phyloP scores from a whole-genome alignment of 2,888 invertebrate genomes.

The Agrochola lychnidis region DNA sequence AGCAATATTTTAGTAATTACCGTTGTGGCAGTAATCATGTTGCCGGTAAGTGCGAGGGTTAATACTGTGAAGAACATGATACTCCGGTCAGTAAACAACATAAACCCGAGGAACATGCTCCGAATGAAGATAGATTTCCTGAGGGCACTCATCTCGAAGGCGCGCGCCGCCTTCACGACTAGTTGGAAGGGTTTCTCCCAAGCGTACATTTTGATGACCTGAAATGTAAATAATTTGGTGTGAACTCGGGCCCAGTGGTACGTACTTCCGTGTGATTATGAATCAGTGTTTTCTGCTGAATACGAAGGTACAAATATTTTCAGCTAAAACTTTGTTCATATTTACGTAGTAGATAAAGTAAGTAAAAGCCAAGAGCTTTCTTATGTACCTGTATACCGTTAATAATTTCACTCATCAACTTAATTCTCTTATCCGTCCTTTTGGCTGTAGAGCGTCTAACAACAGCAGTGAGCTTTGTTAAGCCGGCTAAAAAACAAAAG shows the following conservation, averaged over 20 bases:
- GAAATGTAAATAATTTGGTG: slow-evolving; percentile 51
- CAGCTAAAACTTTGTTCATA: not conserved
- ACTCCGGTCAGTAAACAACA: slow-evolving; percentile 93
- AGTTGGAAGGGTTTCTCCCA: slow-evolving; percentile 96
- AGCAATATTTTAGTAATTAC: slow-evolving; percentile 67
- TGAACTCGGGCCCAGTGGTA: not conserved
- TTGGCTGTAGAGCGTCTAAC: slow-evolving; percentile 91
- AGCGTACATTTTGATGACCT: slow-evolving; percentile 98
- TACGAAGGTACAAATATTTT: not conserved
- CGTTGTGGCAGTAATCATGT: slow-evolving; percentile 81
- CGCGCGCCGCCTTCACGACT: slow-evolving; percentile 91
- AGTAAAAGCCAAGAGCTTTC: not conserved
- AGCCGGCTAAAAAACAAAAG: slow-evolving; percentile 72
- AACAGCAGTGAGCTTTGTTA: slow-evolving; percentile 82
- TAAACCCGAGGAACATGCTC: slow-evolving; percentile 92
- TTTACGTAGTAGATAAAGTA: not conserved
- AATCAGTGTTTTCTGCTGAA: not conserved
- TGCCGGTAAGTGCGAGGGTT: slow-evolving; percentile 80
- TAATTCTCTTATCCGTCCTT: slow-evolving; percentile 95
- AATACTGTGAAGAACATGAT: slow-evolving; percentile 92
- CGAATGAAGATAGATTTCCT: slow-evolving; percentile 91
- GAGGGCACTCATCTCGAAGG: slow-evolving; percentile 89
- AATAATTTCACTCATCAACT: slow-evolving; percentile 97
- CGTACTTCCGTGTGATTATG: not conserved
- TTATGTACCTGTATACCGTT: slow-evolving; percentile 94